Conservation (phyloP, 2,113 vertebrate genomes). For the Hippoglossus stenolepis region DNA sequence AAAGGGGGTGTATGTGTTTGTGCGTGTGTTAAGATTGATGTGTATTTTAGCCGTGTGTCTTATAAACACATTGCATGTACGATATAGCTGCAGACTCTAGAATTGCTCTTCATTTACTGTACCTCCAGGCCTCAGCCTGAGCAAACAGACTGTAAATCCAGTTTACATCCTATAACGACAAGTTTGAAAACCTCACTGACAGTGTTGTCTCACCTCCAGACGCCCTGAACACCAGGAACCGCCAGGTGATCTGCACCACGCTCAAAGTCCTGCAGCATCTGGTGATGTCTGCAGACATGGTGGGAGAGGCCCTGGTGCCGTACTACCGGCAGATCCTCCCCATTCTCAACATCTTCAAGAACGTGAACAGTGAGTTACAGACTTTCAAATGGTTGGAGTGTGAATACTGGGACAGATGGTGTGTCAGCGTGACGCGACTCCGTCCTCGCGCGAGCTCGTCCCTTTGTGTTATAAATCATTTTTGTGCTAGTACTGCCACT, state of each 20-base stretch:
- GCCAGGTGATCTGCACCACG: slow-evolving; percentile 90
- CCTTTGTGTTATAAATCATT: slow-evolving; percentile 38
- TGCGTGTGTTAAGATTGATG: background rate
- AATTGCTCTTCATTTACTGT: slow-evolving; percentile 19
- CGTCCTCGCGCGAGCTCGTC: slow-evolving; percentile 22
- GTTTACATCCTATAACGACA: background rate
- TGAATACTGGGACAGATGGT: slow-evolving; percentile 27
- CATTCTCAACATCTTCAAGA: slow-evolving; percentile 96
- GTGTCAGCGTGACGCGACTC: slow-evolving; percentile 15
- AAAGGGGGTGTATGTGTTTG: slow-evolving; percentile 13
- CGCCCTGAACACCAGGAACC: slow-evolving; percentile 93
- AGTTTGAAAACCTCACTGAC: background rate
- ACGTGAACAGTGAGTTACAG: slow-evolving; percentile 89
- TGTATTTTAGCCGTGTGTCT: background rate
- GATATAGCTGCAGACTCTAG: slow-evolving; percentile 6
- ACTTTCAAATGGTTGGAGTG: slow-evolving; percentile 3
- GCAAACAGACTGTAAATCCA: slow-evolving; percentile 26
- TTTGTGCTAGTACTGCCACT: background rate
- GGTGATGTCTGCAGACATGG: slow-evolving; percentile 90
- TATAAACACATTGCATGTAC: background rate
- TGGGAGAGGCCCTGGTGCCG: slow-evolving; percentile 92
- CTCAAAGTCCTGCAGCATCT: slow-evolving; percentile 95
- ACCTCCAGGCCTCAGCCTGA: background rate
- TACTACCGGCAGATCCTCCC: slow-evolving; percentile 96
- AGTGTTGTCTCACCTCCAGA: slow-evolving; percentile 73